Percentiles rank a stretch among this genome's conserved stretches.
These are phyloP conservation scores for Pararge aegeria DNA, from an alignment of 1,140 invertebrate species.

Conservation along the genomic window DNA sequence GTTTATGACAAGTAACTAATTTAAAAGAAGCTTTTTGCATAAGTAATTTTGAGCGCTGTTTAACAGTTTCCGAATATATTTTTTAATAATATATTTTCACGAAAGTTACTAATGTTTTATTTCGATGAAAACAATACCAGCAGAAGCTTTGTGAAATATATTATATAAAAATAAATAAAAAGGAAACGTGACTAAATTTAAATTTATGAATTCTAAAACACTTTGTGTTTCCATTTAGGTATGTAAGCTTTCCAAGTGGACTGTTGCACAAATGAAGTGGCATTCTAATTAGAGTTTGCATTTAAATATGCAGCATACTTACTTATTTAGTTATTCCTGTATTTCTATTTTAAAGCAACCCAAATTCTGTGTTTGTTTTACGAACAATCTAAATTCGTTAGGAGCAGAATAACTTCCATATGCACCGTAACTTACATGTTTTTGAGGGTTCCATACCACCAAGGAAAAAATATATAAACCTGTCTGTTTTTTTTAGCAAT, in stretches of 20 bases:
- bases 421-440: too few relatives aligned
- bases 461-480: too few relatives aligned
- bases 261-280: conserved; percentile 33
- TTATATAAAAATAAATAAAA: conserved; percentile 1
- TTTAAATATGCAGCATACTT: conserved; percentile 30
- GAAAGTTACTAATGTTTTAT: neutral
- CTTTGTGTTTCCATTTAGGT: conserved; percentile 28
- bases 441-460: too few relatives aligned
- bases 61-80: neutral
- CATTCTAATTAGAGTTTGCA: conserved; percentile 40
- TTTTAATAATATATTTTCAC: neutral
- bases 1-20: too few relatives aligned
- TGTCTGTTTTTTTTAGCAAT: too few relatives aligned
- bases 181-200: conserved; percentile 22
- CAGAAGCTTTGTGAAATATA: conserved; percentile 5
- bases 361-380: conserved; percentile 21
- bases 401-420: neutral
- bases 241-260: conserved; percentile 33
- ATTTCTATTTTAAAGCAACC: conserved; percentile 19
- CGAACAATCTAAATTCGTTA: neutral
- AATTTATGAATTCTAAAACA: conserved; percentile 26
- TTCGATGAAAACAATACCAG: neutral
- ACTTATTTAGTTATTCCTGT: conserved; percentile 28
- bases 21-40: too few relatives aligned
- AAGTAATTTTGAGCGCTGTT: too few relatives aligned